Base-by-base conservation (phyloP, 2,888 invertebrate genomes). In the Chironomus riparius region DNA sequence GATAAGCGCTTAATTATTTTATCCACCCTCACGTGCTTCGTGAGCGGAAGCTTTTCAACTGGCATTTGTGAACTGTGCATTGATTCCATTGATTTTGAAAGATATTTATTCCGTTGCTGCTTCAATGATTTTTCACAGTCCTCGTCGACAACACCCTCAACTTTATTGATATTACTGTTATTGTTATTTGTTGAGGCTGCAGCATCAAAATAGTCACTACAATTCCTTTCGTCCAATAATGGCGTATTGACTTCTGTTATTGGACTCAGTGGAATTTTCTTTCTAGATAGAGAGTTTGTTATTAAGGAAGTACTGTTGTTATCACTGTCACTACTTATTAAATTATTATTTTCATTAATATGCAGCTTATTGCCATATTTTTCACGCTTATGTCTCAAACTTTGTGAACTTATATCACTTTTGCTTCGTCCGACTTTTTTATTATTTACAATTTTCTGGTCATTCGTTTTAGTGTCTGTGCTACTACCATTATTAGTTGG, bases 231-330 rank as follows among this genome's bases (percentile, higher is more conserved):
- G 83, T 93, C 93, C 78, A 92, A 92, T 72, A 93, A 93, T 0
- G 93, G 93, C 3, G 89, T 91, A 12, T 90, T 87, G 78, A 89
- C 89, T 83, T 93, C 93, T 78, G 92, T 92, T 72, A 93, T 93
- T 0, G 93, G 93, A 7, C 92, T 92, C 21, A 93, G 81, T 80
- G 91, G 92, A 77, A 89, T 86, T 80, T 91, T 90, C 78, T 87
- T 88, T 76, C 38, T 38, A 38, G 87, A 87, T 78, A 85, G 83
- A 22, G 85, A 82, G 2, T 86, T 86, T 78, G 86, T 86, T 28
- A 69, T 10, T 6, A 74, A 68, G 38, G 15, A 56, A n/a, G 13
- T 38, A 24, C 38, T 62, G 13, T 22, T 47, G 48, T 68, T 76
- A 56, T 76, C 69, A 48, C 69, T 69, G 15, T 69, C 69, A 38